A percentile compares a stretch with the other conserved stretches of the same genome.
These are phyloP conservation scores for Polyommatus icarus DNA, from an alignment of 2,888 invertebrate species.

Conservation along the genomic window DNA sequence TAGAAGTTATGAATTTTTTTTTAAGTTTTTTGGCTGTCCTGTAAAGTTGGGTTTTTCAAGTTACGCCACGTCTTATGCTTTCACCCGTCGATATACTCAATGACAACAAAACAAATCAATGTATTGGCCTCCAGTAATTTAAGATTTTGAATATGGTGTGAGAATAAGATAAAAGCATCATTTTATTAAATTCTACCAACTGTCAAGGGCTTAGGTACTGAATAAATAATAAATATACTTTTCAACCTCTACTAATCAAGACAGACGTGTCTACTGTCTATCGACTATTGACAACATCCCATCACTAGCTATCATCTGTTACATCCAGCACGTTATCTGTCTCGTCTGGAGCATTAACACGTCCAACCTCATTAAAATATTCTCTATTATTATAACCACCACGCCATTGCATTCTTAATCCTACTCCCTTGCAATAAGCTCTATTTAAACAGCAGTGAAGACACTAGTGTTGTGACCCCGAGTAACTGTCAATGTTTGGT, in stretches of 20 bases:
- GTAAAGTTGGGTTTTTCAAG: too few relatives aligned
- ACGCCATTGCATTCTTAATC: constrained; percentile 25
- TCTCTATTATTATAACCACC: constrained; percentile 40
- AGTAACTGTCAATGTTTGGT: constrained; percentile 38
- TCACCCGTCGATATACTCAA: too few relatives aligned
- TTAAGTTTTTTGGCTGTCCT: too few relatives aligned
- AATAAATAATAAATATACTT: too few relatives aligned
- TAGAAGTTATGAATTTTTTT: too few relatives aligned
- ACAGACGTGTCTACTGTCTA: background rate
- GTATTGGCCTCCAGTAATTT: too few relatives aligned
- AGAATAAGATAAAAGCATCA: too few relatives aligned
- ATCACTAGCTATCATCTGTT: constrained; percentile 51
- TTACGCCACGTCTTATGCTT: too few relatives aligned
- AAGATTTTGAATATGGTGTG: too few relatives aligned
- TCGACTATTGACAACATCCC: constrained; percentile 34
- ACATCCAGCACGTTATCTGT: constrained; percentile 62
- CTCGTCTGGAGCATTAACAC: constrained; percentile 69
- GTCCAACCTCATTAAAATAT: constrained; percentile 67
- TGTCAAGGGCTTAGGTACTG: too few relatives aligned
- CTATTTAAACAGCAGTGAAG: constrained; percentile 10
- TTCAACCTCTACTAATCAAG: background rate
- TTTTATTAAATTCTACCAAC: too few relatives aligned
- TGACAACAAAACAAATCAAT: too few relatives aligned
- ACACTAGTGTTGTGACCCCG: constrained; percentile 34
- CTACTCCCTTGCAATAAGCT: background rate